These are phyloP conservation scores for Oscheius onirici DNA, from an alignment of 2,888 invertebrate genomes.

Conservation along the genomic window DNA sequence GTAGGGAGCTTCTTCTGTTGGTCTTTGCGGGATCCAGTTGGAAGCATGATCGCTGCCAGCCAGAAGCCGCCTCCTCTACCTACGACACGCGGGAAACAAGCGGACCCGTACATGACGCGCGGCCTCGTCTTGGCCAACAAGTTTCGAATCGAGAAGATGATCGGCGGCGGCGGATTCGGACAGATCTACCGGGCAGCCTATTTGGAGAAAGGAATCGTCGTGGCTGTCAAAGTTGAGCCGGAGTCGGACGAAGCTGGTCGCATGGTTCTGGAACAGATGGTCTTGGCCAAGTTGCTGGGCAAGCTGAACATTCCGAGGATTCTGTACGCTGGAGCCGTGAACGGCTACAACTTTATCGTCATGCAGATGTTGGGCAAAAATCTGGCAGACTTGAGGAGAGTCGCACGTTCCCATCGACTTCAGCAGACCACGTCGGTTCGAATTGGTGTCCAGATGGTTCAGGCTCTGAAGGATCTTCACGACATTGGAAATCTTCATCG, in stretches of 20 bases:
- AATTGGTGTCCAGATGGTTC: conserved; percentile 58
- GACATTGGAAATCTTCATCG: conserved; percentile 62
- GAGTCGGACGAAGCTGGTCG: conserved; percentile 55
- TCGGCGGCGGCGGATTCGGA: conserved; percentile 69
- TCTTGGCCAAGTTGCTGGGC: conserved; percentile 47
- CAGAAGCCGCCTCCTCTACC: no score
- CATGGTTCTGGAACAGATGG: conserved; percentile 64
- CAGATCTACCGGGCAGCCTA: conserved; percentile 64
- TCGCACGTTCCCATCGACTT: conserved; percentile 42
- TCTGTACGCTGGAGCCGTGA: conserved; percentile 57
- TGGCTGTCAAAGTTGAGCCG: conserved; percentile 68
- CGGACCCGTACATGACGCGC: conserved; percentile 3
- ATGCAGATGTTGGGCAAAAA: conserved; percentile 68
- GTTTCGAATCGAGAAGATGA: conserved; percentile 49
- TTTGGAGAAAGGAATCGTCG: conserved; percentile 34
- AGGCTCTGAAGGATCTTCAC: conserved; percentile 60
- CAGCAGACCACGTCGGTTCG: conserved; percentile 41
- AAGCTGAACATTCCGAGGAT: conserved; percentile 52
- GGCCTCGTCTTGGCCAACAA: conserved; percentile 2
- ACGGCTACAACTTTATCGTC: conserved; percentile 60
- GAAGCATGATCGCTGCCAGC: no score
- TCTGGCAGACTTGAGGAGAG: conserved; percentile 59
- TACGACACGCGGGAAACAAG: conserved; percentile 24
- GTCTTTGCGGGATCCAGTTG: no score
- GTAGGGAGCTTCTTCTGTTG: no score